Evolutionary conservation across 2,888 invertebrate genomes (phyloP), one percentile per base, ranked within the genome.

Genomic region (Ctena decussata): DNA sequence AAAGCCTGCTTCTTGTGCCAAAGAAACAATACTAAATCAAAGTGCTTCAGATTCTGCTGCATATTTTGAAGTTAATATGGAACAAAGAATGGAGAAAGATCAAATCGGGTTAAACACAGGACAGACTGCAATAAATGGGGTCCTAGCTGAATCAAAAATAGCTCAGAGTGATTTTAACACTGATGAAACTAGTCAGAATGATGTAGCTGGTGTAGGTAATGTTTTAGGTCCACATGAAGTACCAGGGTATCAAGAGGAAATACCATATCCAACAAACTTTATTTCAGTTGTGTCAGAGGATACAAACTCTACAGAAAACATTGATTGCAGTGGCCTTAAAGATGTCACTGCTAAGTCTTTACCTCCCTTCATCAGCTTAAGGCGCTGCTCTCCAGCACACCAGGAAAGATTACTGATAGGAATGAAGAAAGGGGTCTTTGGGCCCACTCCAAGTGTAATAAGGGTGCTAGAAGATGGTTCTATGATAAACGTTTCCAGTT

Each of bases 341-440:
- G 30, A 30, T 5, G 30, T 3, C 35, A 2, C 18, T 35, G 6
- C 27, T 1, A 65, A 65, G 24, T 30, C 27, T 35, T 35, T 65
- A 18, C 65, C 65, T 8, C 35, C 32, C 8, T 65, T 65, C 21
- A 65, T 65, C 1, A 30, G 35, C 18, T 35, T 65, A n/a, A 24
- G 35, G 21, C 5, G 65, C 11, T 65, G 27, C 6, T 30, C 65
- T 3, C 1, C 11, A 11, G 35, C 32, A 30, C 65, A 65, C 18
- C 32, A 35, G 74, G 69, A 57, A 15, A 44, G 12, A 8, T n/a
- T 82, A n/a, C 35, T 85, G 24, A 35, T 39, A 21, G 69, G 65
- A 24, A 69, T 85, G 75, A 85, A 60, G 53, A 37, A 24, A 37
- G 80, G 82, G 8, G 65, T 73, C 15, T 76, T 69, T 77, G 85